These are phyloP conservation scores for Coreius guichenoti DNA, from an alignment of 2,797 vertebrate genomes.

Conservation along the genomic window DNA sequence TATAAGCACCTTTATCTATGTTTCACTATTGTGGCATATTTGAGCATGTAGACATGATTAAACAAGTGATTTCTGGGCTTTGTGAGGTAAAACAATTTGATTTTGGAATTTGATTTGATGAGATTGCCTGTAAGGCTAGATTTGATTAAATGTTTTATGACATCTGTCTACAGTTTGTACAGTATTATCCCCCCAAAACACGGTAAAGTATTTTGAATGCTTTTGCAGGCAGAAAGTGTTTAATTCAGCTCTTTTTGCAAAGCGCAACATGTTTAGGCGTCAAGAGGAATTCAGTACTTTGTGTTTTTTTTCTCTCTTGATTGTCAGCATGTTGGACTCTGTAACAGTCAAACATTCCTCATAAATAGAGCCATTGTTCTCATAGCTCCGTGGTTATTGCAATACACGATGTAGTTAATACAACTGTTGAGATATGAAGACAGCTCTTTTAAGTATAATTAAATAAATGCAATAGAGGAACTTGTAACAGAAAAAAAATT, in stretches of 20 bases:
- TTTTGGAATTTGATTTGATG: conserved; percentile 28
- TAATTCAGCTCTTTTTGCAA: conserved; percentile 20
- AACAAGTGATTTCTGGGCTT: conserved; percentile 9
- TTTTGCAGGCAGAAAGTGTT: neutral
- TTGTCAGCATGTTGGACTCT: conserved; percentile 31
- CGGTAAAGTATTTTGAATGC: neutral
- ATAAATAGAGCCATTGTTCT: conserved; percentile 48
- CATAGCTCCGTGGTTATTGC: neutral
- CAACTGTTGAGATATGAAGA: neutral
- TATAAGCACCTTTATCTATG: neutral
- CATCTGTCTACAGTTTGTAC: conserved; percentile 38
- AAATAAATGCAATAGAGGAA: neutral
- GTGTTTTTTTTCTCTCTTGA: conserved; percentile 15
- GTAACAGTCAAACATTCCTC: conserved; percentile 28
- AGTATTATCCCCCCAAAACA: neutral
- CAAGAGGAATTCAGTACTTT: conserved; percentile 26
- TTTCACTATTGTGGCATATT: neutral
- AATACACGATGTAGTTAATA: conserved; percentile 9
- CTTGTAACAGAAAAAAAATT: neutral
- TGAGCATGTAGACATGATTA: neutral
- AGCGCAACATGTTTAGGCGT: conserved; percentile 40
- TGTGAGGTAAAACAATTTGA: conserved; percentile 7
- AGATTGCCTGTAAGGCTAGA: conserved; percentile 29
- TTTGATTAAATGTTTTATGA: conserved; percentile 33
- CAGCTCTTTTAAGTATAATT: neutral